Evolutionary conservation across 1,140 invertebrate species (phyloP).

Genomic region (Macrocentrus cingulum): DNA sequence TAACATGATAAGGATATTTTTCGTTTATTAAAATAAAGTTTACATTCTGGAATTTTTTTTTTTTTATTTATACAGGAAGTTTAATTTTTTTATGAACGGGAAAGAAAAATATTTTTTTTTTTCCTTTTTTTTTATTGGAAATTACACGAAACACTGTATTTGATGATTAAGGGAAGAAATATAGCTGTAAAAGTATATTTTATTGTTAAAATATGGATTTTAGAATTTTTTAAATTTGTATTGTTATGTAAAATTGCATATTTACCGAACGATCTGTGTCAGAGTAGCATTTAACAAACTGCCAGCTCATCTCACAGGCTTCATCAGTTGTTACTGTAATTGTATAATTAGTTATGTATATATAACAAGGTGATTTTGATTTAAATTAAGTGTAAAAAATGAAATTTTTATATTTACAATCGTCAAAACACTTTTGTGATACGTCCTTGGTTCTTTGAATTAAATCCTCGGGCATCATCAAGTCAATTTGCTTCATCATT

Average conservation of each 20-base stretch:
- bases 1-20: neutral
- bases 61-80: too few species aligned
- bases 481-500: constrained; percentile 32
- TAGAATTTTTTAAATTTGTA: neutral
- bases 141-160: too few species aligned
- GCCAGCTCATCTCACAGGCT: constrained; percentile 30
- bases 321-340: constrained; percentile 29
- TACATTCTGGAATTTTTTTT: neutral
- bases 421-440: neutral
- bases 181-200: neutral
- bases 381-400: neutral
- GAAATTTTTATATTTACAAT: neutral
- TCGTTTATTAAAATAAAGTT: neutral
- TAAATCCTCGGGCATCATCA: constrained; percentile 22
- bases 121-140: too few species aligned
- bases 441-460: constrained; percentile 4
- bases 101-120: too few species aligned
- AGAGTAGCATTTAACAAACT: constrained; percentile 34
- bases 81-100: too few species aligned
- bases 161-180: neutral
- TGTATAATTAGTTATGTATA: neutral
- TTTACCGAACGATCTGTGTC: constrained; percentile 25
- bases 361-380: too few species aligned
- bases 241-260: neutral
- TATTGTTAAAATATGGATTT: neutral